Percentiles rank a stretch among this genome's conserved stretches.
phyloP scores from a whole-genome alignment of 2,113 vertebrate species.

The Mohoua ochrocephala region DNA sequence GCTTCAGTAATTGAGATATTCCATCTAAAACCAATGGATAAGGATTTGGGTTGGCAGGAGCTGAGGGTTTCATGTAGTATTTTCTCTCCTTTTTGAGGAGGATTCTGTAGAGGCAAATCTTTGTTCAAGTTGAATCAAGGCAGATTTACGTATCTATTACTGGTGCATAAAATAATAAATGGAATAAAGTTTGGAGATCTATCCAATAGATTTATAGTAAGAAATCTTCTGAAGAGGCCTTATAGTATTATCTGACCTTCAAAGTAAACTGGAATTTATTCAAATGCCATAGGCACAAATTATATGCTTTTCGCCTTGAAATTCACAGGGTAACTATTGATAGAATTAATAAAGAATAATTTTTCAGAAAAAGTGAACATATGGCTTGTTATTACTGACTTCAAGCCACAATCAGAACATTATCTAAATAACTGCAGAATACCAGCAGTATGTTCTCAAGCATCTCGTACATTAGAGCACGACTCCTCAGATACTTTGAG shows the following conservation, averaged over 20 bases:
- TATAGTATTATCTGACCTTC: constrained; percentile 9
- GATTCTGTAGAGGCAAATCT: neutral
- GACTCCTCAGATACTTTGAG: neutral
- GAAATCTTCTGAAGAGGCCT: neutral
- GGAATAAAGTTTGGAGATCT: neutral
- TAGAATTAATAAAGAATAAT: constrained; percentile 44
- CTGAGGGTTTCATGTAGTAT: neutral
- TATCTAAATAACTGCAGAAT: constrained; percentile 24
- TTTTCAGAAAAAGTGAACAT: constrained; percentile 42
- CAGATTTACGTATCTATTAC: neutral
- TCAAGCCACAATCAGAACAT: constrained; percentile 29
- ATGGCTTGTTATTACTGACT: constrained; percentile 56
- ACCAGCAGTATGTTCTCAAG: constrained; percentile 33
- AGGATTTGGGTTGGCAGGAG: neutral
- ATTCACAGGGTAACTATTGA: neutral
- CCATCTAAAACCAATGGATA: neutral
- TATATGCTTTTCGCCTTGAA: neutral
- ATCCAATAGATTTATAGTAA: neutral
- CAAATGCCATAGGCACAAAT: constrained; percentile 3
- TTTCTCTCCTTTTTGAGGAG: neutral
- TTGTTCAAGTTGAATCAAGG: neutral
- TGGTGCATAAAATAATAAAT: neutral
- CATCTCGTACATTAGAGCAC: constrained; percentile 19
- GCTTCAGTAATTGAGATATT: neutral
- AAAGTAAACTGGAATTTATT: constrained; percentile 9